These are phyloP conservation scores for Lycophotia porphyrea DNA, from an alignment of 2,888 invertebrate species.

Conservation along the genomic window DNA sequence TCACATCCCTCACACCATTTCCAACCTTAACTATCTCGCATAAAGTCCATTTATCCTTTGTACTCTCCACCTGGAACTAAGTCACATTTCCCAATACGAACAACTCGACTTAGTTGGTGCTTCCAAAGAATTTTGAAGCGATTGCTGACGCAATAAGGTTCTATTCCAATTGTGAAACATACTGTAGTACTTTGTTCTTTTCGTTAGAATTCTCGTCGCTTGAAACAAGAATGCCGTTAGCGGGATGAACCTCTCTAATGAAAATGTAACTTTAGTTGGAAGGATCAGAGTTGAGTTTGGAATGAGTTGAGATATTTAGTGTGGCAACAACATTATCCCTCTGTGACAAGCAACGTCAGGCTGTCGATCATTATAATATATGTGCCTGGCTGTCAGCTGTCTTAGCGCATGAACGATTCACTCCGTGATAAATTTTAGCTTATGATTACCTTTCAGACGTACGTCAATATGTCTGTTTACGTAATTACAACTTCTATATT, in stretches of 20 bases:
- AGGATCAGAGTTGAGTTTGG: conserved; percentile 64
- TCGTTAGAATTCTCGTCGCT: conserved; percentile 82
- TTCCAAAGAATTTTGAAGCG: conserved; percentile 75
- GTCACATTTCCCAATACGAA: conserved; percentile 80
- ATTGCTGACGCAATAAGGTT: conserved; percentile 75
- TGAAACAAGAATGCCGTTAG: conserved; percentile 77
- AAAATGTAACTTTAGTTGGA: conserved; percentile 61
- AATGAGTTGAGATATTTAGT: conserved; percentile 67
- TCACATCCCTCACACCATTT: conserved; percentile 57
- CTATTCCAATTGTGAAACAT: conserved; percentile 71
- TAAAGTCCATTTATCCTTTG: conserved; percentile 58
- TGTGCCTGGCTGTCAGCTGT: conserved; percentile 90
- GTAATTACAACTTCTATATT: conserved; percentile 86
- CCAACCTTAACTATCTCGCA: conserved; percentile 54
- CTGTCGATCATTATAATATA: conserved; percentile 90
- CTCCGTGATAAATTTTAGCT: conserved; percentile 90
- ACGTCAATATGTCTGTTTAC: conserved; percentile 89
- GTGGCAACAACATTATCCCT: conserved; percentile 89
- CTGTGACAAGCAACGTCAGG: conserved; percentile 89
- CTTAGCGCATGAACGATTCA: conserved; percentile 90
- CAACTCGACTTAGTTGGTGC: conserved; percentile 76
- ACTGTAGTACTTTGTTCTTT: conserved; percentile 86
- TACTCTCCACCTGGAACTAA: conserved; percentile 68
- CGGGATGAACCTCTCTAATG: conserved; percentile 33
- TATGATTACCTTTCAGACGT: conserved; percentile 90